Evolutionary conservation across 2,113 vertebrate species (phyloP).

Genomic region (Phainopepla nitens): DNA sequence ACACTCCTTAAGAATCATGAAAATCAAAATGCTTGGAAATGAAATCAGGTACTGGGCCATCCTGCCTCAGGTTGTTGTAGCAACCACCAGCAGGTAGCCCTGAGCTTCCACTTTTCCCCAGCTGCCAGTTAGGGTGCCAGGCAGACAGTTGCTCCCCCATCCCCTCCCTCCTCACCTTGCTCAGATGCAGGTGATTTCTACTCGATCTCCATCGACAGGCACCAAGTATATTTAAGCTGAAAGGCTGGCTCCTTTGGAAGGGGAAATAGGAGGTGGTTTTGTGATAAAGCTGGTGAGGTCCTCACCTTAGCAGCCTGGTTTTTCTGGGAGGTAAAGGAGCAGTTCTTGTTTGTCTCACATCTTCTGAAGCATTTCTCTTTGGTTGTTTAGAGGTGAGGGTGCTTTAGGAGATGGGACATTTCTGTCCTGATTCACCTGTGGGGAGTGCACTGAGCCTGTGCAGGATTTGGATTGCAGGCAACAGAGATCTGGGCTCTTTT

Average conservation of each 20-base stretch:
- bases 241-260: neutral
- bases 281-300: accelerated
- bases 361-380: neutral
- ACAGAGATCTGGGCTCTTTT: neutral
- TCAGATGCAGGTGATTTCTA: neutral
- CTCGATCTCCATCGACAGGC: neutral
- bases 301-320: accelerated
- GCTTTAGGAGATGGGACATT: neutral
- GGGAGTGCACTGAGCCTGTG: no score
- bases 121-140: neutral
- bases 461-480: neutral
- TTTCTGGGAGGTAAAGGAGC: neutral
- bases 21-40: neutral
- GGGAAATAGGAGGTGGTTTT: accelerated
- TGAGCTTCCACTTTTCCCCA: neutral
- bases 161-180: neutral
- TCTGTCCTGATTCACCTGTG: neutral
- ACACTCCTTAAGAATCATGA: neutral
- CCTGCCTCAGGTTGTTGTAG: neutral
- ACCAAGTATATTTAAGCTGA: neutral
- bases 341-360: neutral
- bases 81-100: neutral
- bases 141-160: neutral
- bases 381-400: neutral
- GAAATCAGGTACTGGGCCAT: neutral